Evolutionary conservation across 2,797 vertebrate species (phyloP).

Genomic region (Spheniscus humboldti): DNA sequence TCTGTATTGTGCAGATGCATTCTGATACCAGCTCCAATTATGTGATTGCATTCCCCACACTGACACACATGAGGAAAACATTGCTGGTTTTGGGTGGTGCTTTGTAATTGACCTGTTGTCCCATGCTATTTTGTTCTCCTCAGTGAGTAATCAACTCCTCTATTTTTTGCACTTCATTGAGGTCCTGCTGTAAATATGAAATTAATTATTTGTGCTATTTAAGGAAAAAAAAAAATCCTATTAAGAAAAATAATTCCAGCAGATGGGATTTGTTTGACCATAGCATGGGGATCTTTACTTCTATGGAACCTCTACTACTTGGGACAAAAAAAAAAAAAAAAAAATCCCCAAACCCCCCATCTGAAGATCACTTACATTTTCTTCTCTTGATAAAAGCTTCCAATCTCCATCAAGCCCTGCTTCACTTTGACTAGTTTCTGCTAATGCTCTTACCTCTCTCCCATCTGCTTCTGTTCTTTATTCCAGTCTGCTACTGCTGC

Average conservation of each 20-base stretch:
- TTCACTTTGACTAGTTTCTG: neutral
- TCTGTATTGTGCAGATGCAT: neutral
- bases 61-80: neutral
- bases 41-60: fast-evolving
- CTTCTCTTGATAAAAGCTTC: neutral
- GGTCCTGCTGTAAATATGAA: neutral
- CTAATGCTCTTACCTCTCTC: neutral
- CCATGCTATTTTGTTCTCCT: neutral
- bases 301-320: neutral
- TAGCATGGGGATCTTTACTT: neutral
- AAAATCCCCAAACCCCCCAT: neutral
- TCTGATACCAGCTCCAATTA: neutral
- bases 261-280: neutral
- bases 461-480: neutral
- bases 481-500: neutral
- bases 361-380: neutral
- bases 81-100: neutral
- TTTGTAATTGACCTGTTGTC: neutral
- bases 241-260: neutral
- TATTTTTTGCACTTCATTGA: neutral
- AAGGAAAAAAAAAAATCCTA: neutral
- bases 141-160: neutral
- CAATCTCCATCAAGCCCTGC: fast-evolving
- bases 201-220: neutral
- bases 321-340: neutral